These are phyloP conservation scores for Macrophya alboannulata DNA, from an alignment of 2,888 invertebrate species.

Conservation along the genomic window DNA sequence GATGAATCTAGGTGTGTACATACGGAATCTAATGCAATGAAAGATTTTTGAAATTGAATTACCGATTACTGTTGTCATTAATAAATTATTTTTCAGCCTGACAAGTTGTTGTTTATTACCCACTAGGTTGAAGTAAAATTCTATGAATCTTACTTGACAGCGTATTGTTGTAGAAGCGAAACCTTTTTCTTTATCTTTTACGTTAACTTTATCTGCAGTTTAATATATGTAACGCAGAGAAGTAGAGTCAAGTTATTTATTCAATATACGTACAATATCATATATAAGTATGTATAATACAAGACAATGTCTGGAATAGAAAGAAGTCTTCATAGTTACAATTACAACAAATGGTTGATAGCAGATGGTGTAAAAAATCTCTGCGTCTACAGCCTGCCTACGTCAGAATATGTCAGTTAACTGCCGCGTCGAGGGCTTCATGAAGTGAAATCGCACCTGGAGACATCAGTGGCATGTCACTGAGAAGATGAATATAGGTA, in stretches of 20 bases:
- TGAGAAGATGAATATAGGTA: background rate
- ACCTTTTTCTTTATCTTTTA: background rate
- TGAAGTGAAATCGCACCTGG: background rate
- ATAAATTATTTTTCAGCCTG: conserved; percentile 25
- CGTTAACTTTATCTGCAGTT: background rate
- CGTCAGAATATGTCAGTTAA: background rate
- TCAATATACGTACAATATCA: background rate
- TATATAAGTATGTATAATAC: background rate
- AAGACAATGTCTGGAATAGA: background rate
- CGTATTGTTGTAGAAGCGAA: background rate
- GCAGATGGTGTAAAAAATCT: background rate
- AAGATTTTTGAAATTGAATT: background rate
- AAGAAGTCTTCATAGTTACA: background rate
- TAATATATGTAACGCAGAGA: background rate
- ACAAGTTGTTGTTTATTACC: conserved; percentile 31
- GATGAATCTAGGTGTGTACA: background rate
- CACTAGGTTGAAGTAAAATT: background rate
- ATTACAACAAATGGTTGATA: background rate
- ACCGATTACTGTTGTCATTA: background rate
- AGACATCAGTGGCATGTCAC: background rate
- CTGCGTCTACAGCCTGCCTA: background rate
- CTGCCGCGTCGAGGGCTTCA: background rate
- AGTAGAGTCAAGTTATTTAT: background rate
- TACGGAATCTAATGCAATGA: background rate
- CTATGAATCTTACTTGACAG: background rate